Evolutionary conservation across 2,113 vertebrate genomes (phyloP).

Genomic region (Rynchops niger): DNA sequence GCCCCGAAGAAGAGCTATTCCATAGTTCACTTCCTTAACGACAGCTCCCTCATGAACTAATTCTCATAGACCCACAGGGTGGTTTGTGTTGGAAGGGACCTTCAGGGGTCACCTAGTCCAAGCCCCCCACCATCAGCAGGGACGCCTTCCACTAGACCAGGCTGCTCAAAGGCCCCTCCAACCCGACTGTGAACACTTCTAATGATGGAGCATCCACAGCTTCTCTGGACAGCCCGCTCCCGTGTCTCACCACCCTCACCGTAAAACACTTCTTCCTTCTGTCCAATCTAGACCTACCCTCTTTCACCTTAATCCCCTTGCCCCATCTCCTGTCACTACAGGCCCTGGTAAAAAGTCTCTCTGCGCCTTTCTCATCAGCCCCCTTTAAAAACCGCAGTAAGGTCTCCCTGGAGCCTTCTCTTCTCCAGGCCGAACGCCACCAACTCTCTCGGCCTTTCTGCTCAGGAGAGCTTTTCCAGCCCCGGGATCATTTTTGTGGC

Average conservation of each 20-base stretch:
- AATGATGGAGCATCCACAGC: neutral
- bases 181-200: neutral
- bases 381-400: neutral
- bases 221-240: neutral
- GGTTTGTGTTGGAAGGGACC: neutral
- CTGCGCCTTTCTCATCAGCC: neutral
- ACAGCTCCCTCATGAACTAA: neutral
- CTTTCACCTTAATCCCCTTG: neutral
- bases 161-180: neutral
- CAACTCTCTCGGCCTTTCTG: neutral
- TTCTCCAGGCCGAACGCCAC: neutral
- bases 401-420: neutral
- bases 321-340: neutral
- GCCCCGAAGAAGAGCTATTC: neutral
- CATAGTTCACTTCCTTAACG: neutral
- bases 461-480: neutral
- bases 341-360: neutral
- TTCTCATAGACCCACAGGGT: neutral
- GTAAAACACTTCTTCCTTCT: neutral
- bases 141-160: neutral
- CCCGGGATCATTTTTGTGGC: too few species aligned
- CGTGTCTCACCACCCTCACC: neutral
- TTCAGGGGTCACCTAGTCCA: neutral
- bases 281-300: neutral
- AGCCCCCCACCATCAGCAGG: neutral